Base-by-base conservation (phyloP, 2,888 invertebrate species). In the Lepidonotus clava region DNA sequence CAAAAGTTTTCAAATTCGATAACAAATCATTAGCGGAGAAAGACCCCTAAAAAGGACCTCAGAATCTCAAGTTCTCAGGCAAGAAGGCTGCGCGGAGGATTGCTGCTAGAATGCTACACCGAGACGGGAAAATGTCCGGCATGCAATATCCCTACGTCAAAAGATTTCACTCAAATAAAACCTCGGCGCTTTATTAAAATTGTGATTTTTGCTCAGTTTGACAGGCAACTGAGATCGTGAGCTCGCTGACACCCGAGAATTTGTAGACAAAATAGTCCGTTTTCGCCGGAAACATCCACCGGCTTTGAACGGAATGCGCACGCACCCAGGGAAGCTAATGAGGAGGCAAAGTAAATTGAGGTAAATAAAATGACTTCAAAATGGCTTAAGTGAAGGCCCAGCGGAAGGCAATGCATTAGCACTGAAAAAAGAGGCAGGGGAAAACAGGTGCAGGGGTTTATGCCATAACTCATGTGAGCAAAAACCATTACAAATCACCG, bases 1-100 rank as follows among this genome's bases (percentile, higher is more conserved):
- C 34, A 83, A 56, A 38, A 83, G 83, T 83, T 83, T 56, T 28
- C 83, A 36, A 56, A 83, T 56, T 83, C 83, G 56, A 83, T 83
- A 32, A 83, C 41, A 51, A 83, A 83, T 83, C 53, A 56, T 83
- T 83, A 83, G n/a, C 38, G 83, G 56, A 21, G 51, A 71, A 71
- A 71, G n/a, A 38, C 36, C 34, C 14, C 66, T 61, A 61, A 61
- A 71, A 38, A 38, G 21, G 36, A n/a, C n/a, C 38, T 8, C 36
- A 71, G 21, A 71, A 71, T 71, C 71, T 71, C 36, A 71, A 18
- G 71, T 71, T 71, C 71, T 71, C 18, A 14, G 38, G 71, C 18
- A 71, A 38, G 71, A 21, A 36, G 11, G 8, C 21, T n/a, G n/a
- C n/a, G n/a, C n/a, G n/a, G n/a, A n/a, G n/a, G n/a, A n/a, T n/a